Percentiles rank a stretch among this genome's conserved stretches.
phyloP scores from a whole-genome alignment of 2,797 vertebrate genomes.

The Myotis daubentonii region DNA sequence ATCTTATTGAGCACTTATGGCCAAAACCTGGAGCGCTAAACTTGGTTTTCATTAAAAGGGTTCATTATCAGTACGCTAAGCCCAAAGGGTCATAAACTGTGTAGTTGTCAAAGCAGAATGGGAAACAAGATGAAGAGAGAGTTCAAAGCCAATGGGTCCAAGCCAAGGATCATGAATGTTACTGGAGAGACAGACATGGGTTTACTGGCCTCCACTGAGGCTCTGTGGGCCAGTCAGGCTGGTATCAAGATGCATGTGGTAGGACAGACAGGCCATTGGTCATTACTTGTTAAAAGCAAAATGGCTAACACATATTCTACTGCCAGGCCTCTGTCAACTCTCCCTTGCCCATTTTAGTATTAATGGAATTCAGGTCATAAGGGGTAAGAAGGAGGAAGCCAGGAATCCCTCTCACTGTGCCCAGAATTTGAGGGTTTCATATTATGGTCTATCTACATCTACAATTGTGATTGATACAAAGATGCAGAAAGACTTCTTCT shows the following conservation, averaged over 20 bases:
- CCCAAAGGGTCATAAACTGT: not conserved
- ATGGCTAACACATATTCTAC: not conserved
- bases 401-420: conserved; percentile 54
- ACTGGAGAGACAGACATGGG: not conserved
- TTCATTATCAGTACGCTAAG: not conserved
- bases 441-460: conserved; percentile 26
- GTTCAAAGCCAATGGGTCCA: not conserved
- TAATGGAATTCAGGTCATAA: conserved; percentile 65
- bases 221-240: not conserved
- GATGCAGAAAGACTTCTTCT: conserved; percentile 15
- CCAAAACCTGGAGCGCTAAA: not conserved
- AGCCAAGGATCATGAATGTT: not conserved
- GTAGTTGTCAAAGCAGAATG: not conserved
- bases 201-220: not conserved
- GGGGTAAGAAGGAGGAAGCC: conserved; percentile 1
- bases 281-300: conserved; percentile 54
- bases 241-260: not conserved
- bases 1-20: not conserved
- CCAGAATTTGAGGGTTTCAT: conserved; percentile 65
- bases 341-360: conserved; percentile 1
- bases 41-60: not conserved
- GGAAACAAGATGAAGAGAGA: not conserved
- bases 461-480: not conserved
- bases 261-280: not conserved
- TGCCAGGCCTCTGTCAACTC: conserved; percentile 44